These are phyloP conservation scores for Limnephilus lunatus DNA, from an alignment of 2,888 invertebrate species.

Conservation along the genomic window DNA sequence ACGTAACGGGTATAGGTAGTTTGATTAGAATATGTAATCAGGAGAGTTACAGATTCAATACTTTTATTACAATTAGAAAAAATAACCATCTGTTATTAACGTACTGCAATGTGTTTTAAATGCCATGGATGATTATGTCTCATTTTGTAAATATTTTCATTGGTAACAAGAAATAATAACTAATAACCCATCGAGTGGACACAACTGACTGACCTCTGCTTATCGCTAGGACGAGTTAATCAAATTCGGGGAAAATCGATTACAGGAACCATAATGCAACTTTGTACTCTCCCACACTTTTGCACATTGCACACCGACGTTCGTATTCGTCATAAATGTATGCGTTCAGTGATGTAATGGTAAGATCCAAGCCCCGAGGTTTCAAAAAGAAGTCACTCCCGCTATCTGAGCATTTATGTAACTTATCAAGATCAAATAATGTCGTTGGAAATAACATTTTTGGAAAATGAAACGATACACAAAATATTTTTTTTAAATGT, in stretches of 20 bases:
- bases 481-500: no score
- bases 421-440: no score
- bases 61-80: background rate
- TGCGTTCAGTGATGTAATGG: no score
- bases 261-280: conserved; percentile 35
- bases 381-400: no score
- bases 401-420: no score
- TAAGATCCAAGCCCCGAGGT: no score
- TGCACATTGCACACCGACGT: background rate
- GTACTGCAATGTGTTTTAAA: background rate
- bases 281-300: background rate
- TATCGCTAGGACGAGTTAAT: conserved; percentile 50
- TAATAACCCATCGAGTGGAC: background rate
- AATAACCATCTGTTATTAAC: background rate
- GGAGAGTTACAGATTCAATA: background rate
- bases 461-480: no score
- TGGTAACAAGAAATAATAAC: background rate
- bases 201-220: conserved; percentile 34
- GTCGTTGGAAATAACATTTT: no score
- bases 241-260: conserved; percentile 53
- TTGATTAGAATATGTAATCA: background rate
- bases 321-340: background rate
- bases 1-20: background rate
- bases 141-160: background rate
- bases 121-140: background rate